A percentile compares a stretch with the other conserved stretches of the same genome.
Conservation (phyloP, 2,113 vertebrate species). For the Trematocara macrostoma region DNA sequence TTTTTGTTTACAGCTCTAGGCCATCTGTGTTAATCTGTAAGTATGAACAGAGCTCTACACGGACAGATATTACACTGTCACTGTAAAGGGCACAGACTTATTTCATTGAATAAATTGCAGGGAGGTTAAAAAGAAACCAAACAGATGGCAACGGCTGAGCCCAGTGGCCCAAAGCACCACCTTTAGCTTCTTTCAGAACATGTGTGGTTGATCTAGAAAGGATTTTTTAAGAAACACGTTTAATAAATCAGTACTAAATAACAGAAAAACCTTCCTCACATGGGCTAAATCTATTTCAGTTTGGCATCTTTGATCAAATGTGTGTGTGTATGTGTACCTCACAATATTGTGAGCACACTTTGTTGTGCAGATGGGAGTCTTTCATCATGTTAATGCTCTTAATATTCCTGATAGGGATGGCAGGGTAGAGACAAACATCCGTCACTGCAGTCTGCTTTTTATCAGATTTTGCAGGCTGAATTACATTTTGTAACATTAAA, state of each 20-base stretch:
- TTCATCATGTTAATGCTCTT: slow-evolving; percentile 41
- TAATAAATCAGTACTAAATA: not conserved
- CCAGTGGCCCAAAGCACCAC: slow-evolving; percentile 18
- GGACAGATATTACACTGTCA: slow-evolving; percentile 32
- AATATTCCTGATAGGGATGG: slow-evolving; percentile 14
- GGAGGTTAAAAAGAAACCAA: slow-evolving; percentile 24
- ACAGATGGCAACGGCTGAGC: slow-evolving; percentile 36
- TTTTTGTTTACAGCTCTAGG: slow-evolving; percentile 21
- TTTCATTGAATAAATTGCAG: slow-evolving; percentile 27
- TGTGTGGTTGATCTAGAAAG: not conserved
- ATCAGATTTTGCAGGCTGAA: slow-evolving; percentile 2
- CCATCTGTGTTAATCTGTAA: slow-evolving; percentile 39
- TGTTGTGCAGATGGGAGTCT: slow-evolving; percentile 21
- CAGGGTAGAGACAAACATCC: slow-evolving; percentile 2
- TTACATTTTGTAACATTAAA: not conserved
- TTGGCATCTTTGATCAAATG: not conserved
- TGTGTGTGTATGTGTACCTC: not conserved
- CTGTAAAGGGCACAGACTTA: slow-evolving; percentile 30
- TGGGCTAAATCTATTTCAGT: not conserved
- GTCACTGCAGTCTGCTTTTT: not conserved
- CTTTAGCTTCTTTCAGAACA: slow-evolving; percentile 10
- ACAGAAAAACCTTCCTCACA: not conserved
- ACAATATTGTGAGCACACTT: not conserved
- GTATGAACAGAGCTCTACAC: slow-evolving; percentile 5
- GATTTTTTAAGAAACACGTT: not conserved